Conservation (phyloP, 2,888 invertebrate species). For the Tanypteryx hageni region DNA sequence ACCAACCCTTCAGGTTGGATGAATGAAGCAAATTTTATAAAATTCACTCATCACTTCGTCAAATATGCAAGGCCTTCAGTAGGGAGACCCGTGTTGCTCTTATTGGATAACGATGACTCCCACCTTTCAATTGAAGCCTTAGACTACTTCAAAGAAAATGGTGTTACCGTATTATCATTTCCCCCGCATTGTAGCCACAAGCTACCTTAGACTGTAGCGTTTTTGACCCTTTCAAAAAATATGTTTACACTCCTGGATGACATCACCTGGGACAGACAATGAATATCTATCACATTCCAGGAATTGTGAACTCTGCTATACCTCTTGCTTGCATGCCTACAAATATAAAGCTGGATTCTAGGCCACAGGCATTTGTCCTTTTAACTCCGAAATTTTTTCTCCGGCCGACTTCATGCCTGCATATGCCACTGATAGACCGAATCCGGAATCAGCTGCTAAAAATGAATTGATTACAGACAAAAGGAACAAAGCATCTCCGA, state of each 20-base stretch:
- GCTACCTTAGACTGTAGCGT: conserved; percentile 71
- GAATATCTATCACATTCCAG: conserved; percentile 69
- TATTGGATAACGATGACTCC: conserved; percentile 69
- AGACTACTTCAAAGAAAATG: conserved; percentile 71
- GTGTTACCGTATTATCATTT: conserved; percentile 72
- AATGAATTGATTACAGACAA: neutral
- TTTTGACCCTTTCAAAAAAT: conserved; percentile 71
- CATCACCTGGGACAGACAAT: conserved; percentile 70
- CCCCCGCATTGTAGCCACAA: conserved; percentile 72
- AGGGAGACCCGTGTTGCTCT: conserved; percentile 68
- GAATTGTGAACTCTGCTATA: conserved; percentile 60
- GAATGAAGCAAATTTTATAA: conserved; percentile 65
- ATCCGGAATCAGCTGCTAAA: too few species aligned
- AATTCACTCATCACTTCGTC: conserved; percentile 67
- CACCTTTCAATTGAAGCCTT: conserved; percentile 68
- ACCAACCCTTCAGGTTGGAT: conserved; percentile 67
- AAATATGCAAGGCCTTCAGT: too few species aligned
- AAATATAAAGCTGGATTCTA: conserved; percentile 68
- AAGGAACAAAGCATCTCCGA: neutral
- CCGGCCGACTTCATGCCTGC: neutral
- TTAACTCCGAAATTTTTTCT: conserved; percentile 51
- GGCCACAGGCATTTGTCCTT: conserved; percentile 66
- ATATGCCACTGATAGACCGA: conserved; percentile 67
- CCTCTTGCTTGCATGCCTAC: conserved; percentile 65
- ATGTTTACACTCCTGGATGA: conserved; percentile 70